Percentiles rank a stretch among this genome's conserved stretches.
Evolutionary conservation across 2,888 invertebrate species (phyloP).

Genomic region (Actias luna): DNA sequence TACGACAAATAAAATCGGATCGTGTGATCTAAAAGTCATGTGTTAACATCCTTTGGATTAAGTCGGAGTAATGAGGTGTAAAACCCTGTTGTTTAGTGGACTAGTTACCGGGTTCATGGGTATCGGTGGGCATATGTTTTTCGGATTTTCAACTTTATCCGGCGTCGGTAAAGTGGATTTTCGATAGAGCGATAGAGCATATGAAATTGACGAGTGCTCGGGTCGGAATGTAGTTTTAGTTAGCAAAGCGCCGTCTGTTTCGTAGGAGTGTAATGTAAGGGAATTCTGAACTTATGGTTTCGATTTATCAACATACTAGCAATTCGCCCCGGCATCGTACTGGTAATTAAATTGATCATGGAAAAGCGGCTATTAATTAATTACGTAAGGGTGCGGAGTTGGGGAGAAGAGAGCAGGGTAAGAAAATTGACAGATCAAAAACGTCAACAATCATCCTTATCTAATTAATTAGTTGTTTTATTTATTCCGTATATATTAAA

Average conservation of each 20-base stretch:
- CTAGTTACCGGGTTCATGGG: conserved; percentile 52
- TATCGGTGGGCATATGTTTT: conserved; percentile 9
- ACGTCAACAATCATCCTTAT: too few species aligned
- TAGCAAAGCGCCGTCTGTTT: neutral
- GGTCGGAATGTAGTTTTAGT: conserved; percentile 13
- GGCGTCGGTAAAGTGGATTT: conserved; percentile 2
- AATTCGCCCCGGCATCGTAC: too few species aligned
- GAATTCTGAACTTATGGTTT: neutral
- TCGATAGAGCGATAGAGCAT: neutral
- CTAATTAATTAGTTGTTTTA: too few species aligned
- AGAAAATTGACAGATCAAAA: too few species aligned
- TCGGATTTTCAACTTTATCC: conserved; percentile 12
- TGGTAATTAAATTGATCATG: too few species aligned
- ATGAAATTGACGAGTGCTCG: conserved; percentile 9
- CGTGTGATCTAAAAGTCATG: conserved; percentile 31
- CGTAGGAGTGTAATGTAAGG: neutral
- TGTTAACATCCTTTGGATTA: conserved; percentile 48
- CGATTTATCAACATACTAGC: too few species aligned
- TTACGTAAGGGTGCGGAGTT: too few species aligned
- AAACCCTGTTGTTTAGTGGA: conserved; percentile 65
- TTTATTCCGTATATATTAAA: too few species aligned
- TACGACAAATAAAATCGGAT: conserved; percentile 26
- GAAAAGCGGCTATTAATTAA: too few species aligned
- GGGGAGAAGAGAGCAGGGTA: too few species aligned
- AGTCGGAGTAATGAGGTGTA: conserved; percentile 64